Evolutionary conservation across 2,113 vertebrate genomes (phyloP), one percentile per base, ranked within the genome.

Genomic region (Meles meles): DNA sequence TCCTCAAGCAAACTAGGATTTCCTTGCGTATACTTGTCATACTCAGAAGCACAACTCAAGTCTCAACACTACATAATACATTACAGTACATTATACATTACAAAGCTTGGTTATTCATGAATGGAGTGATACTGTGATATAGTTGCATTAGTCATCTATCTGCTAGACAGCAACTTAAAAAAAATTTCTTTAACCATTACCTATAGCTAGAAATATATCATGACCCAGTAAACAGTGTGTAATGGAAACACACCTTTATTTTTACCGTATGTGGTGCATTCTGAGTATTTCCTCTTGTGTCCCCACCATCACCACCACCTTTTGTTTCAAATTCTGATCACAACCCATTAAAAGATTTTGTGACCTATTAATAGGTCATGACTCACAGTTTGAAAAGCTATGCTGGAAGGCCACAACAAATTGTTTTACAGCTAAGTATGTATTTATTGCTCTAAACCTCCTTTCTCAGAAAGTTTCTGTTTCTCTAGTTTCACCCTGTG

Each of bases 261-360:
- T 44, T 92, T 77, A 79, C 11, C n/a, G 44, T 7, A 72, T 5
- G 21, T n/a, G 12, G n/a, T 82, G 20, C 37, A 93, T 25, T 52
- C 29, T 39, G 25, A 86, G n/a, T 63, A 92, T 37, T 69, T 80
- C n/a, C 15, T 74, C 17, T 88, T 94, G 14, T 77, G 42, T 77
- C 27, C 7, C 39, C 1, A 52, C 42, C 25, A 55, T 7, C 23
- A 27, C 1, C 23, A 81, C 5, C 10, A 81, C 29, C 29, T 82
- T 95, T 95, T 47, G 31, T 95, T 90, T 80, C 81, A 97, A 77
- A 81, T 94, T 94, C 76, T 94, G 25, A 61, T 96, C 49, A 87
- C 55, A 96, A 52, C 7, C 6, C 27, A 74, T 88, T 87, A 72
- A 86, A 39, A 96, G 49, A 96, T 95, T 97, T 95, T 67, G 88